Evolutionary conservation across 1,140 invertebrate genomes (phyloP).

Genomic region (Heliothis virescens): DNA sequence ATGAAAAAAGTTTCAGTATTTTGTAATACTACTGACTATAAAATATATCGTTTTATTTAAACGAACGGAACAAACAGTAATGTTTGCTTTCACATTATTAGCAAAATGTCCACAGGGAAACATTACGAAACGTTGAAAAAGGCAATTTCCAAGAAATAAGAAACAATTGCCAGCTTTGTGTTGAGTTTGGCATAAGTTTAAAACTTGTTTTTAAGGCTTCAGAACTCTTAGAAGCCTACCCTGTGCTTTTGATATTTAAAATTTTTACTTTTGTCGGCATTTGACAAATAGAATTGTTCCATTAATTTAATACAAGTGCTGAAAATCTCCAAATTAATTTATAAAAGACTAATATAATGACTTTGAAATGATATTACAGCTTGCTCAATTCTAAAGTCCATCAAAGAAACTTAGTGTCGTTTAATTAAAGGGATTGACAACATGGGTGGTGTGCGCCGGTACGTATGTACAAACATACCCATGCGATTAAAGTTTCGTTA

Average conservation of each 20-base stretch:
- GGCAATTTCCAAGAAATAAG: slow-evolving; percentile 57
- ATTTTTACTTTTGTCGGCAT: slow-evolving; percentile 59
- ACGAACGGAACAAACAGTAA: background rate
- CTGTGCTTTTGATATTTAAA: slow-evolving; percentile 57
- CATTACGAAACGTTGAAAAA: slow-evolving; percentile 49
- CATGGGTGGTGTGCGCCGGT: slow-evolving; percentile 34
- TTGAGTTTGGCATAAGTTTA: slow-evolving; percentile 59
- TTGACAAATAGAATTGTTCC: slow-evolving; percentile 3
- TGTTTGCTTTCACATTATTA: slow-evolving; percentile 22
- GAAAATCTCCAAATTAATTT: background rate
- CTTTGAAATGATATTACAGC: slow-evolving; percentile 19
- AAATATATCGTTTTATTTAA: background rate
- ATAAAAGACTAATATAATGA: background rate
- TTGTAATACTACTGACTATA: too few species aligned
- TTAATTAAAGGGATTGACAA: slow-evolving; percentile 57
- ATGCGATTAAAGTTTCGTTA: slow-evolving; percentile 78
- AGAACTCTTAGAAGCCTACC: slow-evolving; percentile 71
- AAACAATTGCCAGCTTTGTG: slow-evolving; percentile 58
- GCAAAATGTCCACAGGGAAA: slow-evolving; percentile 29
- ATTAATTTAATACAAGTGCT: background rate
- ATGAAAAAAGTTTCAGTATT: too few species aligned
- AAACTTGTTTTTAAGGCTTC: slow-evolving; percentile 75
- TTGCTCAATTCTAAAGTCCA: slow-evolving; percentile 49
- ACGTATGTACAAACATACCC: slow-evolving; percentile 57
- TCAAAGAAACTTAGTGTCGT: slow-evolving; percentile 51